Evolutionary conservation across 2,888 invertebrate species (phyloP).

Genomic region (Pasiphila rectangulata): DNA sequence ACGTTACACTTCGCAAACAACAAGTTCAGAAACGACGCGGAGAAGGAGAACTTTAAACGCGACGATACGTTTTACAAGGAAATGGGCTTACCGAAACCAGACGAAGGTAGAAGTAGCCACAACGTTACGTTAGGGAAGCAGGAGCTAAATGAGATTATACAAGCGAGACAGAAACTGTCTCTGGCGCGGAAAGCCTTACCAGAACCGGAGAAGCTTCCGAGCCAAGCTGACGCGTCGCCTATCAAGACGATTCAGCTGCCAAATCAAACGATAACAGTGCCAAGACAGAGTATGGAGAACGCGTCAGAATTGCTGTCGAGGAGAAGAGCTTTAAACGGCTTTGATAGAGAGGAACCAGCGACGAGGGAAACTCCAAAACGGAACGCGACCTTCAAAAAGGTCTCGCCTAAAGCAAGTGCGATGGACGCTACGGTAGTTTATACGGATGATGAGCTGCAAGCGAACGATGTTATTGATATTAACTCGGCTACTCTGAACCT

Average conservation of each 20-base stretch:
- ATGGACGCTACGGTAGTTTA: slow-evolving; percentile 67
- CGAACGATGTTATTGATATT: slow-evolving; percentile 73
- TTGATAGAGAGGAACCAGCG: slow-evolving; percentile 57
- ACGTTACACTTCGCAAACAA: slow-evolving; percentile 69
- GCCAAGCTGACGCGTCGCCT: slow-evolving; percentile 51
- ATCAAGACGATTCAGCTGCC: slow-evolving; percentile 68
- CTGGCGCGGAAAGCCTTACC: slow-evolving; percentile 67
- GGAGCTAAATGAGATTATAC: slow-evolving; percentile 72
- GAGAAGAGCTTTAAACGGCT: slow-evolving; percentile 58
- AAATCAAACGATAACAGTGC: slow-evolving; percentile 70
- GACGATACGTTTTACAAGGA: slow-evolving; percentile 71
- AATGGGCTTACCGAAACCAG: slow-evolving; percentile 58
- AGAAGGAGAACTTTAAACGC: slow-evolving; percentile 72
- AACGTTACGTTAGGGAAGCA: slow-evolving; percentile 72
- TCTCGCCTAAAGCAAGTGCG: slow-evolving; percentile 51
- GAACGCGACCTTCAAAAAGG: slow-evolving; percentile 69
- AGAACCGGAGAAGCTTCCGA: slow-evolving; percentile 55
- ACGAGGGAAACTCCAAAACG: slow-evolving; percentile 67
- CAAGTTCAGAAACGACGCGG: slow-evolving; percentile 63
- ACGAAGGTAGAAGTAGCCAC: slow-evolving; percentile 55
- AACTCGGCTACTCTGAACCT: slow-evolving; percentile 71
- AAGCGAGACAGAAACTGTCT: slow-evolving; percentile 70
- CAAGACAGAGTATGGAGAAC: slow-evolving; percentile 67
- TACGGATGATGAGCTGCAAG: slow-evolving; percentile 58
- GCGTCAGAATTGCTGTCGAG: slow-evolving; percentile 67